phyloP scores from a whole-genome alignment of 1,140 invertebrate species.

The Tetraneura akinire region DNA sequence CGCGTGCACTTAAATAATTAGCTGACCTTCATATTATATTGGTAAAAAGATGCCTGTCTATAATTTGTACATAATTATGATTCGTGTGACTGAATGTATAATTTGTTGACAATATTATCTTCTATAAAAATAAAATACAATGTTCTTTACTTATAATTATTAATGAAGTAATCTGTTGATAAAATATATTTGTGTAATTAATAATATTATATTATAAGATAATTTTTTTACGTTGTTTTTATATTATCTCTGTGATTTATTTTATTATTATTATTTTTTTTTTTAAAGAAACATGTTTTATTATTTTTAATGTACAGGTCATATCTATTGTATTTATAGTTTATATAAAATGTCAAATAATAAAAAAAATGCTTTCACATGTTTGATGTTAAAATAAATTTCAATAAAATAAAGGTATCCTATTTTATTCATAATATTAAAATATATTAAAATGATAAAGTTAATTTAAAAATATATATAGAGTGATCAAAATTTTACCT shows the following conservation, averaged over 20 bases:
- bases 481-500: too few relatives aligned
- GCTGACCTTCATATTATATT: too few relatives aligned
- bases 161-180: slow-evolving; percentile 23
- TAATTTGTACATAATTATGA: too few relatives aligned
- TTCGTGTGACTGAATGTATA: slow-evolving; percentile 36
- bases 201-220: slow-evolving; percentile 20
- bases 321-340: slow-evolving; percentile 22
- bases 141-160: neutral
- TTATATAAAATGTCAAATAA: slow-evolving; percentile 36
- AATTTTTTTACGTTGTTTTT: slow-evolving; percentile 38
- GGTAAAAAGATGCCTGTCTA: too few relatives aligned
- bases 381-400: too few relatives aligned
- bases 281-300: slow-evolving; percentile 45
- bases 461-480: too few relatives aligned
- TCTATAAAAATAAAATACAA: slow-evolving; percentile 45
- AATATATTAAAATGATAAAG: too few relatives aligned
- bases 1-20: too few relatives aligned
- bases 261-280: slow-evolving; percentile 19
- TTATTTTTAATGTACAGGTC: slow-evolving; percentile 34
- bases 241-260: slow-evolving; percentile 44
- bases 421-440: too few relatives aligned
- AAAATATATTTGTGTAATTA: slow-evolving; percentile 21
- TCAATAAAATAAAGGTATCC: too few relatives aligned
- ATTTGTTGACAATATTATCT: slow-evolving; percentile 44
- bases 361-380: slow-evolving; percentile 41